Conservation (phyloP, 2,797 vertebrate species). For the Tapera naevia region DNA sequence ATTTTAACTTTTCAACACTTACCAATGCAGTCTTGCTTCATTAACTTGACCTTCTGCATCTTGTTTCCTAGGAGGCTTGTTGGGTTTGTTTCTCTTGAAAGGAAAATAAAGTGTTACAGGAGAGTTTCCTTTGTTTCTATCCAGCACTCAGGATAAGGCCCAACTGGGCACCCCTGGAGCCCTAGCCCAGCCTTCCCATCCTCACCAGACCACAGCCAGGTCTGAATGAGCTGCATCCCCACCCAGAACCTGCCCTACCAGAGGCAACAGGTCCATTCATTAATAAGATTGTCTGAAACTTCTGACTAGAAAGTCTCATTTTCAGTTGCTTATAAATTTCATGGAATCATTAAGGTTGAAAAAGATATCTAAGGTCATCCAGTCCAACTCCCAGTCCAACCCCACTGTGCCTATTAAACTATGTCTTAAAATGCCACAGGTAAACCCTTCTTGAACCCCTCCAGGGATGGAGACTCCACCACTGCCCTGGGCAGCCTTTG, state of each 20-base stretch:
- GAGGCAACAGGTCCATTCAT: neutral
- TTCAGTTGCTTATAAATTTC: neutral
- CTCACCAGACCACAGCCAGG: fast-evolving
- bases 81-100: neutral
- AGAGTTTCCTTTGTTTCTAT: neutral
- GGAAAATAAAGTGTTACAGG: neutral
- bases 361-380: too few species aligned
- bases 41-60: neutral
- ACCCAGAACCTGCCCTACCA: neutral
- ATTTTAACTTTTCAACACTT: constrained; percentile 16
- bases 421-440: too few species aligned
- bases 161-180: fast-evolving
- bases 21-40: neutral
- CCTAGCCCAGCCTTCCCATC: neutral
- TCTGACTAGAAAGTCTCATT: neutral
- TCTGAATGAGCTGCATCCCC: fast-evolving
- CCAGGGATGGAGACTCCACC: too few species aligned
- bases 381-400: too few species aligned
- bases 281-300: neutral
- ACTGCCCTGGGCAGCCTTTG: too few species aligned
- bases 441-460: too few species aligned
- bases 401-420: too few species aligned
- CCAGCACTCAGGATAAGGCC: neutral
- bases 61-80: neutral
- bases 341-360: too few species aligned